Percentiles rank a stretch among this genome's conserved stretches.
Conservation (phyloP, 30 jellyfish, hydroid and myxozoan genomes). For the Hydractinia echinata region DNA sequence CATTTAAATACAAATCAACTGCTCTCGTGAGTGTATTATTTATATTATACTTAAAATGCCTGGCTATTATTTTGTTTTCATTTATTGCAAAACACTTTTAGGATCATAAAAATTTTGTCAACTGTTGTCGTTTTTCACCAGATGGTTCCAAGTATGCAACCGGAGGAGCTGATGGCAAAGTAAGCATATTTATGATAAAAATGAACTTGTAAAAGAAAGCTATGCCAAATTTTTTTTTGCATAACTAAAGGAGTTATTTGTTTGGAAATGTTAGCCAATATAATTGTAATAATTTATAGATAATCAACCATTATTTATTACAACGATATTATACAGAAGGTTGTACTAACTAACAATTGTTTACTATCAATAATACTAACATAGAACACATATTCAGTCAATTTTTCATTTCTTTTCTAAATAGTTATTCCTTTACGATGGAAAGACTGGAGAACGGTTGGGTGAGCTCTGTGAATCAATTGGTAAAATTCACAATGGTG, state of each 20-base stretch:
- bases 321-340: too few relatives aligned
- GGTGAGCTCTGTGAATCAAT: conserved; percentile 70
- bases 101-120: conserved; percentile 88
- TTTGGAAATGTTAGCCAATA: too few relatives aligned
- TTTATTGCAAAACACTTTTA: conserved; percentile 10
- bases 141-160: conserved; percentile 85
- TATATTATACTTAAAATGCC: background rate
- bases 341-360: too few relatives aligned
- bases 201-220: too few relatives aligned
- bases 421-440: conserved; percentile 81
- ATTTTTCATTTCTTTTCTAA: background rate
- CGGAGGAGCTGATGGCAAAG: conserved; percentile 96
- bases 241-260: too few relatives aligned
- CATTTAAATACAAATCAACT: conserved; percentile 55
- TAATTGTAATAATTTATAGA: too few relatives aligned
- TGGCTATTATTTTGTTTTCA: background rate
- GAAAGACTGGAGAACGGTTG: conserved; percentile 67
- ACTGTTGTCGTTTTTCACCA: conserved; percentile 87
- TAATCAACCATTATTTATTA: too few relatives aligned
- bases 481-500: conserved; percentile 89
- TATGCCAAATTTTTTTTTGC: too few relatives aligned
- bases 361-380: too few relatives aligned
- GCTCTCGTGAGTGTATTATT: conserved; percentile 37
- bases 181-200: background rate
- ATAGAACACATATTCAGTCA: background rate